These are phyloP conservation scores for Tichodroma muraria DNA, from an alignment of 2,113 vertebrate species.

Conservation along the genomic window DNA sequence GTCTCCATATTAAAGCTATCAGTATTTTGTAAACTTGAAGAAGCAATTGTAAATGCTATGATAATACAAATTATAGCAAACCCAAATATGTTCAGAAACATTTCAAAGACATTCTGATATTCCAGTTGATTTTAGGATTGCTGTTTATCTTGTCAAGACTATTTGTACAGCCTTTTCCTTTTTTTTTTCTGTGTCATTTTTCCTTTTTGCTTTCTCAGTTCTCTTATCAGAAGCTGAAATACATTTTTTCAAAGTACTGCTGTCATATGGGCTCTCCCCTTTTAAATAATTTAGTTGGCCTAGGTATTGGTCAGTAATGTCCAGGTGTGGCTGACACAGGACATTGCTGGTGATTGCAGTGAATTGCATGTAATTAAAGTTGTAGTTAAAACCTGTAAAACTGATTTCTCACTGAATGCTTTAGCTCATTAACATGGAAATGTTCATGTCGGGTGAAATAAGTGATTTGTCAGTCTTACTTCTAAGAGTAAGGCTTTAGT, in stretches of 20 bases:
- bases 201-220: not conserved
- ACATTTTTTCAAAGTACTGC: not conserved
- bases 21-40: not conserved
- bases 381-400: slow-evolving; percentile 30
- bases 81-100: not conserved
- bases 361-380: not conserved
- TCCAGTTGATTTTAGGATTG: not conserved
- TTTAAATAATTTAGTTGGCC: not conserved
- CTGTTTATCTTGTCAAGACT: not conserved
- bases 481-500: not conserved
- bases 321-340: not conserved
- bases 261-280: not conserved
- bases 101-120: not conserved
- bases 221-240: not conserved
- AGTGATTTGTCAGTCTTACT: not conserved
- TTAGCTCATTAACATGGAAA: not conserved
- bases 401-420: not conserved
- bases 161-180: not conserved
- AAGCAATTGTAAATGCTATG: not conserved
- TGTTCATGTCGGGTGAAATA: not conserved
- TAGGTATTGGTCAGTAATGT: not conserved
- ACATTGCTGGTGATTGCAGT: not conserved
- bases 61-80: not conserved
- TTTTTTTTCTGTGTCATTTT: not conserved
- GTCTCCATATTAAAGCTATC: not conserved